Percentiles rank a stretch among this genome's conserved stretches.
phyloP scores from a whole-genome alignment of 2,113 vertebrate species.

The Myodes glareolus region DNA sequence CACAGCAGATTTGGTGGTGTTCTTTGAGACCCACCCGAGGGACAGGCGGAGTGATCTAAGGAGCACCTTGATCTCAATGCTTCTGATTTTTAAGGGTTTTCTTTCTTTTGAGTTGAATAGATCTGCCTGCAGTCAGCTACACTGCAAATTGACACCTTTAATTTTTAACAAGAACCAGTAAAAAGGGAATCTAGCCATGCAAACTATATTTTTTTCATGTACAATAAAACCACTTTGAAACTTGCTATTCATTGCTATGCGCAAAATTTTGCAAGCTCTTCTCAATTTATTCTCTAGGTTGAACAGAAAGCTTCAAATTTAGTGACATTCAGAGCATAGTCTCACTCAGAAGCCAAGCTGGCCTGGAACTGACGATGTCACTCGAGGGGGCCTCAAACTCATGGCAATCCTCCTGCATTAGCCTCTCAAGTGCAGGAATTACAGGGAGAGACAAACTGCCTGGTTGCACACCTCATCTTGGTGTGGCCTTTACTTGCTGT shows the following conservation, averaged over 20 bases:
- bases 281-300: not conserved
- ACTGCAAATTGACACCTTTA: not conserved
- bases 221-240: conserved; percentile 8
- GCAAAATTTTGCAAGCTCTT: conserved; percentile 32
- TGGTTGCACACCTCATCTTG: not conserved
- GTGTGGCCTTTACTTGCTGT: not conserved
- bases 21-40: not conserved
- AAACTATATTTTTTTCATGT: conserved; percentile 7
- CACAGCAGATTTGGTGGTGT: not conserved
- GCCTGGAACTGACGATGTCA: not conserved
- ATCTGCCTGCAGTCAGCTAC: conserved; percentile 4
- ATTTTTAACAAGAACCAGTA: conserved; percentile 26
- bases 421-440: not conserved
- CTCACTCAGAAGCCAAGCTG: not conserved
- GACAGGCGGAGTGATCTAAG: not conserved
- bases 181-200: not conserved
- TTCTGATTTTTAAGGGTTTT: conserved; percentile 8
- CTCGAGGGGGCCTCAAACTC: not conserved
- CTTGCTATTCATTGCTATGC: not conserved
- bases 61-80: not conserved
- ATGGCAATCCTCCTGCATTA: not conserved
- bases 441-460: not conserved
- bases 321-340: not conserved
- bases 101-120: conserved; percentile 12
- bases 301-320: not conserved